Percentiles rank a stretch among this genome's conserved stretches.
These are phyloP conservation scores for Ancistrus triradiatus DNA, from an alignment of 2,113 vertebrate genomes.

Conservation along the genomic window DNA sequence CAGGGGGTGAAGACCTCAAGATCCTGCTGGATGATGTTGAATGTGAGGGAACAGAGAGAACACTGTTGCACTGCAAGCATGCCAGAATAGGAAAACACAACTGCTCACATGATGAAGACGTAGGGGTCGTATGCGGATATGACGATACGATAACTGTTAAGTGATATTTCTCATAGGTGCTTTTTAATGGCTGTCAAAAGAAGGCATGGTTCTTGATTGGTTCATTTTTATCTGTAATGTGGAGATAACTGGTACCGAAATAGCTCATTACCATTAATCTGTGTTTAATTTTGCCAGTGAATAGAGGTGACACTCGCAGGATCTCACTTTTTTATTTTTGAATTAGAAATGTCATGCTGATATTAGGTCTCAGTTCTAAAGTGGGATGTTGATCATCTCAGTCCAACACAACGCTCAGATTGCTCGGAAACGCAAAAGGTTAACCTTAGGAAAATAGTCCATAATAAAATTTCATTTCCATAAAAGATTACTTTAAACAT, in stretches of 20 bases:
- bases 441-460: too few relatives aligned
- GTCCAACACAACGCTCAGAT: too few relatives aligned
- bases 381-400: constrained; percentile 46
- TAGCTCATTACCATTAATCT: too few relatives aligned
- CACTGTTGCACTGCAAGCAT: constrained; percentile 64
- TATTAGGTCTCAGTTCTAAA: background rate
- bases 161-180: background rate
- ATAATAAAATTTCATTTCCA: too few relatives aligned
- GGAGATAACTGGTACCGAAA: too few relatives aligned
- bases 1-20: constrained; percentile 50
- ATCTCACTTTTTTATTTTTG: too few relatives aligned
- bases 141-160: background rate
- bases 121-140: constrained; percentile 62
- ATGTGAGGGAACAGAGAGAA: constrained; percentile 62
- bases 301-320: too few relatives aligned
- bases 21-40: constrained; percentile 65
- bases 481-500: too few relatives aligned
- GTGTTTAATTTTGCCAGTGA: too few relatives aligned
- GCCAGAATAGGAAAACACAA: constrained; percentile 63
- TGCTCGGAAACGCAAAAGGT: too few relatives aligned
- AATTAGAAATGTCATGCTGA: too few relatives aligned
- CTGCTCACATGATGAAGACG: constrained; percentile 60
- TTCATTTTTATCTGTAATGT: background rate
- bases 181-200: background rate
- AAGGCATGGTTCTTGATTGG: background rate